Evolutionary conservation across 2,113 vertebrate species (phyloP).

Genomic region (Trichomycterus rosablanca): DNA sequence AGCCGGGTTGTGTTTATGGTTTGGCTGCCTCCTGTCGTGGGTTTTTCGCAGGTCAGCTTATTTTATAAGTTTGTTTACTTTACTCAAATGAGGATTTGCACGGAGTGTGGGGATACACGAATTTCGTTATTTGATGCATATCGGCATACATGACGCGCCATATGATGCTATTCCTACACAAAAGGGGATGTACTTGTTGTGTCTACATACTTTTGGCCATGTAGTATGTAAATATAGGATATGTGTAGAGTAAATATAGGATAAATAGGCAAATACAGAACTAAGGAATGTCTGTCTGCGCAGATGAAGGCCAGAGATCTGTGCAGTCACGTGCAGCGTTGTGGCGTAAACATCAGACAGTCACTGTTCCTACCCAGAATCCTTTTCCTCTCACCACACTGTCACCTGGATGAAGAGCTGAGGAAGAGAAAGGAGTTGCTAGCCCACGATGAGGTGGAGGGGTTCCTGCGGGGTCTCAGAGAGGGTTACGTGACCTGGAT

Average conservation of each 20-base stretch:
- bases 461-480: conserved; percentile 62
- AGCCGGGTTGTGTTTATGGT: conserved; percentile 1
- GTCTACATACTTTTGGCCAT: too few species aligned
- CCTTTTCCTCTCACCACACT: conserved; percentile 64
- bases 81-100: too few species aligned
- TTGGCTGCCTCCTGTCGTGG: neutral
- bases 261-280: too few species aligned
- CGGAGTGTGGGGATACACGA: too few species aligned
- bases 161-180: too few species aligned
- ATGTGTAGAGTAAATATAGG: too few species aligned
- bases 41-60: neutral
- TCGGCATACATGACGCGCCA: too few species aligned
- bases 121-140: too few species aligned
- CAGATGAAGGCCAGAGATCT: conserved; percentile 63
- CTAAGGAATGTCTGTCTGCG: too few species aligned
- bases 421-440: conserved; percentile 64
- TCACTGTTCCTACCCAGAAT: conserved; percentile 60
- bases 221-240: too few species aligned
- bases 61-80: too few species aligned
- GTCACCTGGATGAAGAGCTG: conserved; percentile 58
- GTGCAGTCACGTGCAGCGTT: conserved; percentile 57
- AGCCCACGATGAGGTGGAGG: conserved; percentile 51
- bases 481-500: conserved; percentile 63
- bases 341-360: conserved; percentile 53
- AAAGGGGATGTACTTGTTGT: too few species aligned